Conservation (phyloP, 2,113 vertebrate species). For the Embiotoca jacksoni region DNA sequence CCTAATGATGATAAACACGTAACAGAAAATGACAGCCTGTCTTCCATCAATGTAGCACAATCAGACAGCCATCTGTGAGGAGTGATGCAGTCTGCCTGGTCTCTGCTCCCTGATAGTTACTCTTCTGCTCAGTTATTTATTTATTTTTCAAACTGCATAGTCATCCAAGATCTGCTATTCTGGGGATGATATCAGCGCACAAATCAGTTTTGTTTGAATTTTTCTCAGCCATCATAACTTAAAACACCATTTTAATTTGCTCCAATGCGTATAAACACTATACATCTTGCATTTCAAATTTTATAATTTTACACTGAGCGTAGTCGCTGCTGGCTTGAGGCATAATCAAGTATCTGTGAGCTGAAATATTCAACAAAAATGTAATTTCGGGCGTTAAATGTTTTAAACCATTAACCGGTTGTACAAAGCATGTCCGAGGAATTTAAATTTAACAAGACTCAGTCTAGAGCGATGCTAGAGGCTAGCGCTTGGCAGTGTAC, state of each 20-base stretch:
- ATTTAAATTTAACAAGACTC: no score
- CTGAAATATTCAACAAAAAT: no score
- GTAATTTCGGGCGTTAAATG: no score
- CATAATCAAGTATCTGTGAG: no score
- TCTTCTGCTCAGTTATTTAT: conserved; percentile 22
- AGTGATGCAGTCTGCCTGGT: conserved; percentile 40
- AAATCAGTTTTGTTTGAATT: conserved; percentile 4
- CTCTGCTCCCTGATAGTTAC: conserved; percentile 25
- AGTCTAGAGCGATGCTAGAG: no score
- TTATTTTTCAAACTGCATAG: conserved; percentile 24
- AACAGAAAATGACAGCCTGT: conserved; percentile 50
- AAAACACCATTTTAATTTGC: not conserved
- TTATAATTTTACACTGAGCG: not conserved
- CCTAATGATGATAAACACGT: conserved; percentile 60
- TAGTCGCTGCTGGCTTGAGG: not conserved
- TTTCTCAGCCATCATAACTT: conserved; percentile 3
- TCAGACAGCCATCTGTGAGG: conserved; percentile 56
- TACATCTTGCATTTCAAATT: not conserved
- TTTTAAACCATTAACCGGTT: no score
- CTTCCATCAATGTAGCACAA: conserved; percentile 51
- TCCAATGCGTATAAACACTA: not conserved
- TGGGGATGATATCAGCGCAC: conserved; percentile 10
- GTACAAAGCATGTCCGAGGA: no score
- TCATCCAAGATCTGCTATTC: conserved; percentile 44
- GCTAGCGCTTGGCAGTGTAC: no score